Percentiles rank a stretch among this genome's conserved stretches.
Conservation (phyloP, 2,888 invertebrate species). For the Tuta absoluta region DNA sequence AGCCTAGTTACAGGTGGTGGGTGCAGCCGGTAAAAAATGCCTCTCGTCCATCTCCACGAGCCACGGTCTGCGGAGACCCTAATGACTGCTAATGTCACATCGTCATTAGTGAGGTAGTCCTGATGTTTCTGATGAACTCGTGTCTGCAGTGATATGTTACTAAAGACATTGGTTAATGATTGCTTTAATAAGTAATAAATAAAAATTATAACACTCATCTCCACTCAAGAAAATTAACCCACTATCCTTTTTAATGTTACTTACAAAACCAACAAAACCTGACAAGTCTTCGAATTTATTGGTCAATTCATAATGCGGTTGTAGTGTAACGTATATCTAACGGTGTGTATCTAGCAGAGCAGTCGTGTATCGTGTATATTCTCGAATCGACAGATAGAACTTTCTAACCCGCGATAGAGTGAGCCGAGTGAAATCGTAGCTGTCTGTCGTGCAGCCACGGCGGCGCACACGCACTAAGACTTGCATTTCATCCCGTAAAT, state of each 20-base stretch:
- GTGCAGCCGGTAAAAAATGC: constrained; percentile 53
- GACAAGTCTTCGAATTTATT: background rate
- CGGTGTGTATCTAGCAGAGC: constrained; percentile 36
- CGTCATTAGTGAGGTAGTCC: constrained; percentile 18
- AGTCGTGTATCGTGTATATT: constrained; percentile 51
- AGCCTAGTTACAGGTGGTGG: constrained; percentile 58
- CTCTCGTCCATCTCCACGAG: constrained; percentile 38
- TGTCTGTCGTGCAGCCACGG: constrained; percentile 18
- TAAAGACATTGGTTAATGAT: background rate
- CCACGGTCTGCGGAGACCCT: constrained; percentile 20
- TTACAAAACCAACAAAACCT: background rate
- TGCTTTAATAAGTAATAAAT: background rate
- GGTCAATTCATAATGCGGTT: constrained; percentile 13
- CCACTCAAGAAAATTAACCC: background rate
- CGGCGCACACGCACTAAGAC: constrained; percentile 5
- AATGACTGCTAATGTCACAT: constrained; percentile 33
- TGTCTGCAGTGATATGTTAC: constrained; percentile 1
- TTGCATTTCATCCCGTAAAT: background rate
- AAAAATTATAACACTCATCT: background rate
- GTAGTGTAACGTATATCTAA: constrained; percentile 45
- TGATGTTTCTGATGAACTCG: constrained; percentile 5
- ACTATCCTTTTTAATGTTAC: background rate
- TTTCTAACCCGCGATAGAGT: constrained; percentile 70
- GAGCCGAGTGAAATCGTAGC: constrained; percentile 69
- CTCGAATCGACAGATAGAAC: constrained; percentile 67